Evolutionary conservation across 2,888 invertebrate species (phyloP).

Genomic region (Rutpela maculata): DNA sequence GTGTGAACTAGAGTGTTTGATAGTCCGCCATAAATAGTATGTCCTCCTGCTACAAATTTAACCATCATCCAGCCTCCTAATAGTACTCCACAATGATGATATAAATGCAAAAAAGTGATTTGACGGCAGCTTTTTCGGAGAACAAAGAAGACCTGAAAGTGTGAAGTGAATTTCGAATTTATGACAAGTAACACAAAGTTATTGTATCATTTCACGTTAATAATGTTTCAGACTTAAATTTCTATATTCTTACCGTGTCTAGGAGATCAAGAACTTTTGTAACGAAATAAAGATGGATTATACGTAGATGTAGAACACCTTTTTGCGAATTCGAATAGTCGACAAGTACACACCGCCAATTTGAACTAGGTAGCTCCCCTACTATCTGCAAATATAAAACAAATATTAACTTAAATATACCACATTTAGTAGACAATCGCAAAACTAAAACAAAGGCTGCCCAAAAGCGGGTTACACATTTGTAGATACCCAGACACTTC

Average conservation of each 20-base stretch:
- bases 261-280: not conserved
- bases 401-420: too few relatives aligned
- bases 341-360: not conserved
- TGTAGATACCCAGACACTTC: too few relatives aligned
- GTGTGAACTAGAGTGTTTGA: constrained; percentile 86
- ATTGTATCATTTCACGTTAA: too few relatives aligned
- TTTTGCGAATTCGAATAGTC: not conserved
- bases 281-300: not conserved
- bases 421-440: too few relatives aligned
- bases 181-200: too few relatives aligned
- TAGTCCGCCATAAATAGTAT: constrained; percentile 78
- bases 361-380: not conserved
- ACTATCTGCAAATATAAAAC: not conserved
- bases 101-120: constrained; percentile 89
- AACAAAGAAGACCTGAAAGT: constrained; percentile 85
- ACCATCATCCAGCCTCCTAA: constrained; percentile 78
- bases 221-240: too few relatives aligned
- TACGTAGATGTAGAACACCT: not conserved
- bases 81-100: constrained; percentile 91
- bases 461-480: too few relatives aligned
- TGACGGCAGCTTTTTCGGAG: constrained; percentile 88
- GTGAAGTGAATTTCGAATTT: not conserved
- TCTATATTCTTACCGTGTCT: not conserved
- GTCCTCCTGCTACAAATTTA: constrained; percentile 83
- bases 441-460: too few relatives aligned